These are phyloP conservation scores for Setipinna tenuifilis DNA, from an alignment of 2,797 vertebrate species.

Conservation along the genomic window DNA sequence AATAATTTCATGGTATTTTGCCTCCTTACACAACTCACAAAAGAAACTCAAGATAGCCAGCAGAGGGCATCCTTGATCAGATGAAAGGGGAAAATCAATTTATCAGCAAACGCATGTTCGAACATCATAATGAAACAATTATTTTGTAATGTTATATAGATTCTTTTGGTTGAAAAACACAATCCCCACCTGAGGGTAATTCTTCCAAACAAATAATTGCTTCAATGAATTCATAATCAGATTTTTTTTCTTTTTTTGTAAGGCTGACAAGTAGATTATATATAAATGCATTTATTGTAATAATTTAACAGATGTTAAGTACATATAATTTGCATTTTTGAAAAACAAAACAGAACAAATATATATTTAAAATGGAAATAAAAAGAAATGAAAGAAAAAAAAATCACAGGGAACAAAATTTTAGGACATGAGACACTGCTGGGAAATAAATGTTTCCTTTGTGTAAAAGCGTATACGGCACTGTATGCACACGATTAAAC, in stretches of 20 bases:
- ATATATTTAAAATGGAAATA: slow-evolving; percentile 40
- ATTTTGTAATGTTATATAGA: not conserved
- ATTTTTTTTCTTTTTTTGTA: not conserved
- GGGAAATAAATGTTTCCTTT: not conserved
- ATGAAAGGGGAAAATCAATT: not conserved
- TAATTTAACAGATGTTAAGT: slow-evolving; percentile 76
- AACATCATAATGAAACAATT: not conserved
- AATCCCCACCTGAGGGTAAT: not conserved
- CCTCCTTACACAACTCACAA: not conserved
- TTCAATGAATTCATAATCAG: not conserved
- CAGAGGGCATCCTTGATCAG: not conserved
- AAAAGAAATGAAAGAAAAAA: slow-evolving; percentile 43
- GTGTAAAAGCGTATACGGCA: not conserved
- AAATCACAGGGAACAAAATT: slow-evolving; percentile 42
- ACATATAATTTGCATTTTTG: slow-evolving; percentile 76
- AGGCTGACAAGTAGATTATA: slow-evolving; percentile 65
- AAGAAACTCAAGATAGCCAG: not conserved
- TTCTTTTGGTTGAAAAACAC: not conserved
- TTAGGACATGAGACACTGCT: slow-evolving; percentile 40
- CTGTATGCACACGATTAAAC: not conserved
- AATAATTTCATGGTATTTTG: not conserved
- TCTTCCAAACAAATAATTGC: not conserved
- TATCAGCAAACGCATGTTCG: not conserved
- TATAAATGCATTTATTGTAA: slow-evolving; percentile 80
- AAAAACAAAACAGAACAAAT: slow-evolving; percentile 47